phyloP scores from a whole-genome alignment of 2,888 invertebrate genomes.

The Ophion costatus region DNA sequence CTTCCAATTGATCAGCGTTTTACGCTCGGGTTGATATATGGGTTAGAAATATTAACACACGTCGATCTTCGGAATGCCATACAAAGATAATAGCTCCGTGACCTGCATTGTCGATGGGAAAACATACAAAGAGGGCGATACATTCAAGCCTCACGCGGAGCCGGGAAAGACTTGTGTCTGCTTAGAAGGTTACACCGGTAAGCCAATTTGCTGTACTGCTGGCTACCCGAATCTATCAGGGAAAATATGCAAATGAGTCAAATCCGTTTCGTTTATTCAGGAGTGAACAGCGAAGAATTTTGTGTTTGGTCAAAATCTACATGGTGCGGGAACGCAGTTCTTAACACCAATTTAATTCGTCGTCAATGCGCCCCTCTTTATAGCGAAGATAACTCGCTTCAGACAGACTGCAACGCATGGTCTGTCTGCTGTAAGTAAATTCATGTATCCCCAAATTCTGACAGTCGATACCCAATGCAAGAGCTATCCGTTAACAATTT shows the following conservation, averaged over 20 bases:
- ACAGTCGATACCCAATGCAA: not conserved
- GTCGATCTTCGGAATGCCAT: slow-evolving; percentile 61
- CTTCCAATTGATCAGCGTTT: no score
- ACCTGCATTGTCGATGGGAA: slow-evolving; percentile 75
- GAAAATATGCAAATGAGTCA: not conserved
- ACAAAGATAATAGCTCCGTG: slow-evolving; percentile 61
- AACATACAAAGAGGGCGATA: slow-evolving; percentile 72
- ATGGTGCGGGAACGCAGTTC: slow-evolving; percentile 68
- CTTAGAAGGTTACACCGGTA: slow-evolving; percentile 65
- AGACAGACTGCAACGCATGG: slow-evolving; percentile 62
- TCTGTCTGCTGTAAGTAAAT: slow-evolving; percentile 75
- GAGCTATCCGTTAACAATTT: not conserved
- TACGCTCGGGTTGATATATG: no score
- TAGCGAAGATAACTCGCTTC: slow-evolving; percentile 53
- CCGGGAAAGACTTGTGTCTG: slow-evolving; percentile 72
- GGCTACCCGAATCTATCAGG: no score
- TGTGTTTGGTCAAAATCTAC: slow-evolving; percentile 66
- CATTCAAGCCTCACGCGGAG: slow-evolving; percentile 67
- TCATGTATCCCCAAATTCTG: not conserved
- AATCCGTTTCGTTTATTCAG: slow-evolving; percentile 49
- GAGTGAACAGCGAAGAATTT: slow-evolving; percentile 72
- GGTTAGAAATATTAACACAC: not conserved
- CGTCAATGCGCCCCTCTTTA: slow-evolving; percentile 74
- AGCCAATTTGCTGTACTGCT: not conserved
- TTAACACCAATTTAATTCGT: slow-evolving; percentile 28